Percentiles rank a stretch among this genome's conserved stretches.
Conservation (phyloP, 2,113 vertebrate genomes). For the Maccullochella peelii region DNA sequence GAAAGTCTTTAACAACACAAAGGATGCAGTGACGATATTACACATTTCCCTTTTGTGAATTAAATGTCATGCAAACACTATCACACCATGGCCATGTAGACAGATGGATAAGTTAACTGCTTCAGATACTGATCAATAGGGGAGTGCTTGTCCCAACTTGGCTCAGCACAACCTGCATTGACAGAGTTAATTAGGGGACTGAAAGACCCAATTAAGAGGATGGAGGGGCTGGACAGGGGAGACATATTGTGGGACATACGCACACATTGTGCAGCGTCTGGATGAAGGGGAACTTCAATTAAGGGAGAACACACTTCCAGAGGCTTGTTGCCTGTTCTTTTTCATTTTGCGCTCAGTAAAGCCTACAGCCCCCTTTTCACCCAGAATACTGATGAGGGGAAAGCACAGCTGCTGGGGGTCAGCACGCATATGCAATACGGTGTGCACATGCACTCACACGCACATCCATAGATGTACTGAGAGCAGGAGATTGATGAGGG, state of each 20-base stretch:
- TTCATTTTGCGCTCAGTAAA: slow-evolving; percentile 69
- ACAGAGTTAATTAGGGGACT: slow-evolving; percentile 84
- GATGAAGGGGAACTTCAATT: slow-evolving; percentile 82
- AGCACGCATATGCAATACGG: slow-evolving; percentile 45
- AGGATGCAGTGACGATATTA: slow-evolving; percentile 6
- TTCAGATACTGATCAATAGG: slow-evolving; percentile 77
- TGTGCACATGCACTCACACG: slow-evolving; percentile 42
- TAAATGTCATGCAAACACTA: slow-evolving; percentile 19
- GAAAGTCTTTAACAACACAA: slow-evolving; percentile 1
- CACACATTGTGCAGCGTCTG: slow-evolving; percentile 82
- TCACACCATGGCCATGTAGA: slow-evolving; percentile 29
- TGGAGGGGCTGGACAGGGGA: slow-evolving; percentile 63
- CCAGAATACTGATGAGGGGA: slow-evolving; percentile 80
- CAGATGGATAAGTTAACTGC: slow-evolving; percentile 79
- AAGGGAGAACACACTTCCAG: slow-evolving; percentile 73
- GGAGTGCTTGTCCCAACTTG: slow-evolving; percentile 65
- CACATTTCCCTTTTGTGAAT: slow-evolving; percentile 31
- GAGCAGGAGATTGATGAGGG: slow-evolving; percentile 46
- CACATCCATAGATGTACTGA: slow-evolving; percentile 55
- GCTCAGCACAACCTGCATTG: slow-evolving; percentile 64
- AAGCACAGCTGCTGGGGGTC: slow-evolving; percentile 79
- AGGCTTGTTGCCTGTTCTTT: slow-evolving; percentile 76
- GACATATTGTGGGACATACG: slow-evolving; percentile 83
- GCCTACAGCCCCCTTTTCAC: slow-evolving; percentile 50
- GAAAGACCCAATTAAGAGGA: slow-evolving; percentile 85